Conservation (phyloP, 2,113 vertebrate species). For the Lonchura striata region DNA sequence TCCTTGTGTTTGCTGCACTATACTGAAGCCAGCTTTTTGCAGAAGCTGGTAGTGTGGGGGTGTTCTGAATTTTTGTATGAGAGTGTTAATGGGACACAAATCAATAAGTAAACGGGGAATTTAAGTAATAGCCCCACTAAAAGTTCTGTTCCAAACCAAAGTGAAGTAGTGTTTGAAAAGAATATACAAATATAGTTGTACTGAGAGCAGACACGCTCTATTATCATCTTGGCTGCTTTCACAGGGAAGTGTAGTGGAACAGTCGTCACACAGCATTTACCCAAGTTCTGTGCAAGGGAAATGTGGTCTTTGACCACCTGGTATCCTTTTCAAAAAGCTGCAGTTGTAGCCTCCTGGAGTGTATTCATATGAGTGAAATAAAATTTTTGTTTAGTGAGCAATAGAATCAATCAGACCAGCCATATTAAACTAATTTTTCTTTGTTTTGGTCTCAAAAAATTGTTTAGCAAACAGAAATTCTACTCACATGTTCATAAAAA, state of each 20-base stretch:
- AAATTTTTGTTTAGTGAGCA: not conserved
- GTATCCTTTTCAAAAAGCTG: not conserved
- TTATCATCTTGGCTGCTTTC: constrained; percentile 3
- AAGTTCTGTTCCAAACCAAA: not conserved
- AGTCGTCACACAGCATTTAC: not conserved
- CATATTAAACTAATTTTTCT: not conserved
- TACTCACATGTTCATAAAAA: not conserved
- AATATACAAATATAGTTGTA: not conserved
- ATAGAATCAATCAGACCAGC: not conserved
- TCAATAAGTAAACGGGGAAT: not conserved
- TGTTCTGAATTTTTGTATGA: not conserved
- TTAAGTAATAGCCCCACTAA: not conserved
- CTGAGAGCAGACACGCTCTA: not conserved
- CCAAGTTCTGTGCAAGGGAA: not conserved
- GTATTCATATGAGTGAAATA: not conserved
- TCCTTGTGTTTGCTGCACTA: not conserved
- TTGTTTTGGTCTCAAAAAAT: not conserved
- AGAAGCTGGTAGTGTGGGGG: not conserved
- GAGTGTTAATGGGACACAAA: not conserved
- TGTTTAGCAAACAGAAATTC: not conserved
- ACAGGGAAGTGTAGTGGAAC: not conserved
- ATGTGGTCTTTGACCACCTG: not conserved
- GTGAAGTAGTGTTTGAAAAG: not conserved
- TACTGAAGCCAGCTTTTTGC: not conserved
- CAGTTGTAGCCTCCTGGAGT: not conserved